Conservation (phyloP, 1,140 invertebrate genomes). For the Drosophila quadrilineata region DNA sequence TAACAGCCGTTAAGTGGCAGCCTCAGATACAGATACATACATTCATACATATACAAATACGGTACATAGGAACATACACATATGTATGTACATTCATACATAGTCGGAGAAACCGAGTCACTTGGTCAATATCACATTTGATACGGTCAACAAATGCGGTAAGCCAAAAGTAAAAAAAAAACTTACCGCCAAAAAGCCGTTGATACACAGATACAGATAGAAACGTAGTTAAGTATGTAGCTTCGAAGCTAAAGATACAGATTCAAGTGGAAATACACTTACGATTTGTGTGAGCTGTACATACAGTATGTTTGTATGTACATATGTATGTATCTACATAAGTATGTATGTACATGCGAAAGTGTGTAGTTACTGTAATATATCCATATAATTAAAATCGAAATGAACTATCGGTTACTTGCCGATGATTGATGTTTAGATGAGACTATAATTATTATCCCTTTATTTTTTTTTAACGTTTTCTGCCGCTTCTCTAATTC, state of each 20-base stretch:
- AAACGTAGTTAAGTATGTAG: not conserved
- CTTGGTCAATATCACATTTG: conserved; percentile 57
- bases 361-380: too few relatives aligned
- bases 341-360: too few relatives aligned
- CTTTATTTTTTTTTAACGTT: too few relatives aligned
- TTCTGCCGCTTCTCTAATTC: too few relatives aligned
- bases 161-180: not conserved
- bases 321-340: not conserved
- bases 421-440: too few relatives aligned
- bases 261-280: not conserved
- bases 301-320: too few relatives aligned
- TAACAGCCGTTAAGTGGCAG: conserved; percentile 24
- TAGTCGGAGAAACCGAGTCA: conserved; percentile 32
- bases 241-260: conserved; percentile 9
- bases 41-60: not conserved
- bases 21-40: conserved; percentile 10
- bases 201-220: not conserved
- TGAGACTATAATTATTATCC: too few relatives aligned
- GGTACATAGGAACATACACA: not conserved
- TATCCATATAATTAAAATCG: too few relatives aligned
- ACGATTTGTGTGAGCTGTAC: not conserved
- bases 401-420: too few relatives aligned
- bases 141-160: conserved; percentile 44
- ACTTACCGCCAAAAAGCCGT: not conserved
- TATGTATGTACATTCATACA: conserved; percentile 5